Evolutionary conservation across 1,140 invertebrate genomes (phyloP).

Genomic region (Cotesia vestalis): DNA sequence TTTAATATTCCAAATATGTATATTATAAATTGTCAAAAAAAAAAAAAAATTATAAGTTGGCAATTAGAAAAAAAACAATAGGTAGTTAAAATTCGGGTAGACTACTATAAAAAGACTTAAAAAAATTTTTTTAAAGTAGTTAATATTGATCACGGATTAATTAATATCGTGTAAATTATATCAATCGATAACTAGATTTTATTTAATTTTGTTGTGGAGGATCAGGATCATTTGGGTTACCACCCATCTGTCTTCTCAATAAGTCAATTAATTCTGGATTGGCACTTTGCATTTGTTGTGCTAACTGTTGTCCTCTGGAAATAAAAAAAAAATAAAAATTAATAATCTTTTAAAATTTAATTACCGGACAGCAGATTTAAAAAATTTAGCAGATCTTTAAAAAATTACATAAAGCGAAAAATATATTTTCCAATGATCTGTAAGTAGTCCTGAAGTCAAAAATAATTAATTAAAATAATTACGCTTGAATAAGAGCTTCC

Average conservation of each 20-base stretch:
- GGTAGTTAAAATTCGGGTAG: background rate
- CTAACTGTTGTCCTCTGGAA: slow-evolving; percentile 74
- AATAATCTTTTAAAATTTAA: background rate
- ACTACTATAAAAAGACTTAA: background rate
- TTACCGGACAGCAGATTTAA: background rate
- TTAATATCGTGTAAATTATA: background rate
- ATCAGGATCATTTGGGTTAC: slow-evolving; percentile 56
- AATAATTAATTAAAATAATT: slow-evolving; percentile 38
- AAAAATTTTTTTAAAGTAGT: background rate
- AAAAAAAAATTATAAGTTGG: background rate
- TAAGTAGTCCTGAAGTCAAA: background rate
- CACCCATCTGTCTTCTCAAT: slow-evolving; percentile 68
- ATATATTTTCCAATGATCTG: too few species aligned
- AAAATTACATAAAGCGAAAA: too few species aligned
- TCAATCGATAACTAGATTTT: background rate
- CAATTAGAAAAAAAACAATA: slow-evolving; percentile 1
- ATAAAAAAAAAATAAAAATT: slow-evolving; percentile 36
- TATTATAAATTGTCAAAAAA: background rate
- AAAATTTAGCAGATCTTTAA: too few species aligned
- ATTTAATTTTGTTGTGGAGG: slow-evolving; percentile 58
- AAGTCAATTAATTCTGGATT: slow-evolving; percentile 77
- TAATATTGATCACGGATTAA: background rate
- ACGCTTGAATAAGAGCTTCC: slow-evolving; percentile 59
- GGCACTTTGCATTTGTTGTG: slow-evolving; percentile 72
- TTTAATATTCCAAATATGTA: background rate